A percentile compares a stretch with the other conserved stretches of the same genome.
Conservation (phyloP, 2,888 invertebrate species). For the Zaprionus obscuricornis region DNA sequence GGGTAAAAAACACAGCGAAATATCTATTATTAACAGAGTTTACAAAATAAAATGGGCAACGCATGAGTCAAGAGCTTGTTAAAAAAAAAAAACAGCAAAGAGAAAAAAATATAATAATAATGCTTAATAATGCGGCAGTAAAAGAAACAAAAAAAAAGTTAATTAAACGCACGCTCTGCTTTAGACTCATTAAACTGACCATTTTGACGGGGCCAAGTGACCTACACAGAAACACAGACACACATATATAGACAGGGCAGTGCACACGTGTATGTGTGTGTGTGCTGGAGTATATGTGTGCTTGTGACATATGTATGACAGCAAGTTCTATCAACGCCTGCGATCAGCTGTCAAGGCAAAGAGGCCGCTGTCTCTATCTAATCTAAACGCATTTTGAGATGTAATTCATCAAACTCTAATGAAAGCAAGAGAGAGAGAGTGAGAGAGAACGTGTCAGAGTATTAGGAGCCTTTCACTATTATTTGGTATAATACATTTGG, state of each 20-base stretch:
- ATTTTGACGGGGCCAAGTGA: slow-evolving; percentile 40
- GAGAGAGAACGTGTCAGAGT: neutral
- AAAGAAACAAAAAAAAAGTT: no score
- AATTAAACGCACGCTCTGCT: slow-evolving; percentile 29
- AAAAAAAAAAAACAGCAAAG: neutral
- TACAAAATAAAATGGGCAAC: slow-evolving; percentile 22
- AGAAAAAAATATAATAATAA: slow-evolving; percentile 14
- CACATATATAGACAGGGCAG: neutral
- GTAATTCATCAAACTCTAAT: slow-evolving; percentile 57
- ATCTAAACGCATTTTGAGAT: slow-evolving; percentile 42
- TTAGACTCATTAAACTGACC: slow-evolving; percentile 16
- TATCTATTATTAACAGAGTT: slow-evolving; percentile 10
- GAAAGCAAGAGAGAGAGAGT: neutral
- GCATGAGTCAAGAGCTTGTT: slow-evolving; percentile 37
- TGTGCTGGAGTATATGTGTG: no score
- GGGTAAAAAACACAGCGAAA: neutral
- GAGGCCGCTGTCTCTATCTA: slow-evolving; percentile 54
- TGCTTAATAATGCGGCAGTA: slow-evolving; percentile 12
- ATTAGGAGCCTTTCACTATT: neutral
- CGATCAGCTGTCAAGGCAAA: slow-evolving; percentile 47
- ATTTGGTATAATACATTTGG: slow-evolving; percentile 20
- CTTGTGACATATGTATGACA: slow-evolving; percentile 48
- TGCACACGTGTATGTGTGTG: no score
- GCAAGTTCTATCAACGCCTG: slow-evolving; percentile 42
- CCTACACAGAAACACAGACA: slow-evolving; percentile 31